Conservation (phyloP, 2,113 vertebrate species). For the Amia ocellicauda region DNA sequence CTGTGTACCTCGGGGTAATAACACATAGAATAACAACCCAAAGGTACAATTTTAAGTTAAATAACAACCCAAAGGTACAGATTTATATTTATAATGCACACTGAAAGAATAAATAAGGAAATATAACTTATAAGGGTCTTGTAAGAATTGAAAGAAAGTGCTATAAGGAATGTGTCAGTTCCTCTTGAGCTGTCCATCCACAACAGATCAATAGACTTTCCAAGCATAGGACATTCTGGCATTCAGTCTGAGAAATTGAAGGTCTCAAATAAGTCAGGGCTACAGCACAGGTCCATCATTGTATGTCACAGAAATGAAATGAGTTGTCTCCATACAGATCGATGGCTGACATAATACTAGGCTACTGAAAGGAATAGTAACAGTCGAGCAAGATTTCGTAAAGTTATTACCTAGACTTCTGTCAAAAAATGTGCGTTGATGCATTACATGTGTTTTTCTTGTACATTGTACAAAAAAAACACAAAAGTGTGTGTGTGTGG, state of each 20-base stretch:
- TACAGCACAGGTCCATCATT: conserved; percentile 86
- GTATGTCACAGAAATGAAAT: conserved; percentile 89
- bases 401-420: conserved; percentile 77
- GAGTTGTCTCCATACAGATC: conserved; percentile 93
- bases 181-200: conserved; percentile 75
- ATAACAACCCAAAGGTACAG: background rate
- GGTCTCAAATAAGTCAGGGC: conserved; percentile 84
- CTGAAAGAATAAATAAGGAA: background rate
- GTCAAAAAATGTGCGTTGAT: conserved; percentile 78
- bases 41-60: too few relatives aligned
- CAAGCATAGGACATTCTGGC: conserved; percentile 80
- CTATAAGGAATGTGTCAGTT: conserved; percentile 70
- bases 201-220: conserved; percentile 89
- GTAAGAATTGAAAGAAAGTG: conserved; percentile 47
- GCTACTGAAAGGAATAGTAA: conserved; percentile 60
- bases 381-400: conserved; percentile 54
- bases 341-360: conserved; percentile 83
- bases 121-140: conserved; percentile 9
- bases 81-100: background rate
- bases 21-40: background rate
- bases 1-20: background rate
- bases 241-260: conserved; percentile 79
- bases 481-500: too few relatives aligned
- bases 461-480: conserved; percentile 44
- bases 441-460: conserved; percentile 63